Evolutionary conservation across 1,140 invertebrate species (phyloP), one percentile per base, ranked within the genome.

Genomic region (Gyrodactylus bullatarudis): DNA sequence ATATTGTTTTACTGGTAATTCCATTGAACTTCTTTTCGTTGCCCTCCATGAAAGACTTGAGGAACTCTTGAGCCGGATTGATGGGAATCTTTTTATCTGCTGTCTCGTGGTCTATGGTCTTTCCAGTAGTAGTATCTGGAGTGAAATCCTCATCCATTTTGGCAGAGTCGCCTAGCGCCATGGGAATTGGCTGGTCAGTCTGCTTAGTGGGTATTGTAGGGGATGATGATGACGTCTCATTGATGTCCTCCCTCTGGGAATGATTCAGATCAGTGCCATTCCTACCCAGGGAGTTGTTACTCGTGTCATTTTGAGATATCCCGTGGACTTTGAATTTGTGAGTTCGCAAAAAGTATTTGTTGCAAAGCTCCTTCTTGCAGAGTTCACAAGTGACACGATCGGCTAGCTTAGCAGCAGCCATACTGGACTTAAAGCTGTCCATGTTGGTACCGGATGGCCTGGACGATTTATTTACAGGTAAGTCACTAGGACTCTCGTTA

Each of bases 311-410:
- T 26, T 26, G 23, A 16, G 69, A 26, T 27, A 98, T 93, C 20
- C 92, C 91, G 80, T 99, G 94, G 88, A 97, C 95, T 79, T 95
- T 87, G 77, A 96, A 87, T 89, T 98, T 98, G 82, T 99, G 94
- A 0, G 92, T 97, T 79, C 95, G 91, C 87, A 98, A 91, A 79
- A 98, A 98, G 78, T 99, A 98, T 80, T 99, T 98, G 82, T 98
- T 98, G 82, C 94, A 98, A 0, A 75, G 20, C 76, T 84, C 83
- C 75, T 83, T 80, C 74, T 82, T 79, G 79, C 85, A 86, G 26
- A 85, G 76, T 74, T 82, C 82, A 80, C 91, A 94, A 91, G 69
- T 83, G 77, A 78, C 84, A 79, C 75, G 82, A 69, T 84, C 83
- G 21, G 81, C 82, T 72, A 84, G 79, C 75, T 83, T 83, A 20